These are phyloP conservation scores for Pterobdella sp. DNA, from an alignment of 2,888 invertebrate genomes.

Conservation along the genomic window DNA sequence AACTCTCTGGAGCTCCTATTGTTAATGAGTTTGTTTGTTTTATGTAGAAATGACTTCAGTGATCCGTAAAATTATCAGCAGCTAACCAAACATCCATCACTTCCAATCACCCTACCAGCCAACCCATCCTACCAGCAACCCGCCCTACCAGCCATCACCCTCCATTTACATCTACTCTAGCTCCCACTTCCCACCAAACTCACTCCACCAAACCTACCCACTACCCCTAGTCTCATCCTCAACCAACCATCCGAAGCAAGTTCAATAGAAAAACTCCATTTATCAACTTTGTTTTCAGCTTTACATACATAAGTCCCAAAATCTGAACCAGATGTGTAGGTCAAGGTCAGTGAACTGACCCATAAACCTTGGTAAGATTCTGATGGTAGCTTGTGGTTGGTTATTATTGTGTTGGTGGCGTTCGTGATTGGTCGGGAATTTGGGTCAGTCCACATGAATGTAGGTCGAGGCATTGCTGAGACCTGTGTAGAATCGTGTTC, in stretches of 20 bases:
- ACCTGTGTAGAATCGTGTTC: not conserved
- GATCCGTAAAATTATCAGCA: not conserved
- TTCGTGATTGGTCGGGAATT: not conserved
- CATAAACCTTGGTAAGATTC: not conserved
- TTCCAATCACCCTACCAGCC: no score
- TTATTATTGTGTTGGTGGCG: not conserved
- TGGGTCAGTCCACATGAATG: not conserved
- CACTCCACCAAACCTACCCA: no score
- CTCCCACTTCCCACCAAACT: no score
- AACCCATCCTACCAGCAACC: no score
- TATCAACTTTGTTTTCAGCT: not conserved
- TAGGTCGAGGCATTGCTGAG: not conserved
- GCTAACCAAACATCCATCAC: no score
- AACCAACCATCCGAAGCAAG: not conserved
- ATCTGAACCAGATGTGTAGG: not conserved
- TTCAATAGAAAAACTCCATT: not conserved
- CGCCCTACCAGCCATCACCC: no score
- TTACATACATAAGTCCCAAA: not conserved
- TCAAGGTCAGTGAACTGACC: not conserved
- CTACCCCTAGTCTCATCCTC: no score
- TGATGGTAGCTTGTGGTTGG: not conserved
- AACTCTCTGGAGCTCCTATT: not conserved
- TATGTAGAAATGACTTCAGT: not conserved
- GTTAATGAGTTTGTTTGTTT: not conserved
- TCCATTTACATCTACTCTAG: no score